Conservation (phyloP, 2,113 vertebrate genomes). For the Aptenodytes patagonicus region DNA sequence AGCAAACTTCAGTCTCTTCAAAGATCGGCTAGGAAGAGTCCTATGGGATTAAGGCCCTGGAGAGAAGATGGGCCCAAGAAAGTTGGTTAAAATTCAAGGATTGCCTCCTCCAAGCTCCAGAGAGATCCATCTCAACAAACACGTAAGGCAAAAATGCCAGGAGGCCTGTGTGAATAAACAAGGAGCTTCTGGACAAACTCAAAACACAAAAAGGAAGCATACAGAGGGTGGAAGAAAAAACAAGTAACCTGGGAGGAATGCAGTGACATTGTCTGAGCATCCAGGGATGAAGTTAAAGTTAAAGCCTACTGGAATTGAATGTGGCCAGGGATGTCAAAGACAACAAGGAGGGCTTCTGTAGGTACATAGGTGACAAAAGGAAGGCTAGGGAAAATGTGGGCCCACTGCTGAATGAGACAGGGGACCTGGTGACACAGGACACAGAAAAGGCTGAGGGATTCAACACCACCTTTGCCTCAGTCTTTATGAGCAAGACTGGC, state of each 20-base stretch:
- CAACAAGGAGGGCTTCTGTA: not conserved
- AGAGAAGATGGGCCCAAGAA: not conserved
- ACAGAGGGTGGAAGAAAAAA: not conserved
- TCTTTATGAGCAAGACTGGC: fast-evolving
- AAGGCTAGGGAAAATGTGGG: not conserved
- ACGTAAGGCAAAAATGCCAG: not conserved
- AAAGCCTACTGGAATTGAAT: not conserved
- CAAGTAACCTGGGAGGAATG: not conserved
- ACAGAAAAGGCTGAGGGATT: not conserved
- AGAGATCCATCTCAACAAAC: not conserved
- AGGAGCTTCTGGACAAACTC: not conserved
- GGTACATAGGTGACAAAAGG: not conserved
- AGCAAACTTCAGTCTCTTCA: not conserved
- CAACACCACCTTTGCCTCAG: not conserved
- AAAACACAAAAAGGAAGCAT: not conserved
- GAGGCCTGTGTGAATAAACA: not conserved
- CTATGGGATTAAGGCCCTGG: not conserved
- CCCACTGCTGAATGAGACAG: not conserved
- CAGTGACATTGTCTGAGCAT: not conserved
- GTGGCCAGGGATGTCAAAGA: not conserved
- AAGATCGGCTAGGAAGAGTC: not conserved
- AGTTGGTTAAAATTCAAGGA: not conserved
- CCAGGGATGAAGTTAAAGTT: not conserved
- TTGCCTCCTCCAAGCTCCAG: not conserved
- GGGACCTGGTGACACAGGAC: not conserved